Percentiles rank a stretch among this genome's conserved stretches.
Conservation (phyloP, 2,797 vertebrate species). For the Smutsia temminckii region DNA sequence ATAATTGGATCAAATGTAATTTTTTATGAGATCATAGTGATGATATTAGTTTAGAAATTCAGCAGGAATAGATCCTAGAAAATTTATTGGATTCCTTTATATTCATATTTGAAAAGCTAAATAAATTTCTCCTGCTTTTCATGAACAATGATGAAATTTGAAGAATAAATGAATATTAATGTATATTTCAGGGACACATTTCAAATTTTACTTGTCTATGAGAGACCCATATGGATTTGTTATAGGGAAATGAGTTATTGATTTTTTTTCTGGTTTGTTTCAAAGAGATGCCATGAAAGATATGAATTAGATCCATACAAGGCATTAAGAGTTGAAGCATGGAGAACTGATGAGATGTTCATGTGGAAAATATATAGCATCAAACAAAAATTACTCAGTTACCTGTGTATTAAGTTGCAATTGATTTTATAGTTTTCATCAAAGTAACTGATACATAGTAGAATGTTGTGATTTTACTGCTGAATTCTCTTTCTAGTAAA, state of each 20-base stretch:
- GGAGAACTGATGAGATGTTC: not conserved
- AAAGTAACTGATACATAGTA: not conserved
- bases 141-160: not conserved
- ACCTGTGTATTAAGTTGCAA: not conserved
- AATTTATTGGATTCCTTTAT: not conserved
- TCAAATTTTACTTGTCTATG: not conserved
- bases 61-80: not conserved
- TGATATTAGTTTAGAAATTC: not conserved
- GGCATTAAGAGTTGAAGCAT: not conserved
- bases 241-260: not conserved
- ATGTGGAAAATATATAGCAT: not conserved
- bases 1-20: not conserved
- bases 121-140: not conserved
- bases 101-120: not conserved
- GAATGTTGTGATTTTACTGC: not conserved
- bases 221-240: not conserved
- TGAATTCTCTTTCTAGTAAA: not conserved
- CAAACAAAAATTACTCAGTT: constrained; percentile 1
- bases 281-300: not conserved
- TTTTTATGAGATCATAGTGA: not conserved
- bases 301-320: not conserved
- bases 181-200: not conserved
- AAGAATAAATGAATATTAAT: not conserved
- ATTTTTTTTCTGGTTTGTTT: not conserved
- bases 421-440: not conserved